Evolutionary conservation across 2,888 invertebrate species (phyloP), one percentile per base, ranked within the genome.

Genomic region (Automeris io): DNA sequence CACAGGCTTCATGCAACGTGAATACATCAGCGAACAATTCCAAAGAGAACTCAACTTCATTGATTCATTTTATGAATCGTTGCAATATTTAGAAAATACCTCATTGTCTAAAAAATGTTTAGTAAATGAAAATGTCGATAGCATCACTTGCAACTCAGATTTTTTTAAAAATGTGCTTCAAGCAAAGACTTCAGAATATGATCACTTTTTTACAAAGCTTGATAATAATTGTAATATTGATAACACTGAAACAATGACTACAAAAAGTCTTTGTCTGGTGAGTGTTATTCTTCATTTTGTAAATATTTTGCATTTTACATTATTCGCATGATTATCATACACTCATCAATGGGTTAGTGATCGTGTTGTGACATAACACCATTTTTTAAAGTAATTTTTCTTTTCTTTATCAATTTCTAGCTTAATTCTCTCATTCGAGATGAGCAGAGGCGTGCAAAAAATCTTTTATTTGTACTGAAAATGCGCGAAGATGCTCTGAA

Each of bases 191-290:
- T 59, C 67, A 1, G 75, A 76, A 35, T 80, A 78, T 39, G 60
- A 70, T 34, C 65, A 65, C 37, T 70, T 79, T 51, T 54, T 81
- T 45, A 63, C 79, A 16, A 78, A 73, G 46, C 66, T 79, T 36
- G 78, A 79, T 60, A 71, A 75, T 66, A 73, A 64, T 51, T 52
- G 63, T 39, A 64, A 60, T 59, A 58, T 63, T 51, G 73, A 74
- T 39, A 73, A 79, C 53, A 58, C 62, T 16, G 74, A 82, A 72
- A 83, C 83, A 80, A 83, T 80, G 72, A 79, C 81, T 41, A 79
- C 86, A 43, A 80, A 82, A 70, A 83, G 80, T 72, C 81, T 86
- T 75, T 83, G 80, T 76, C 69, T 83, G 79, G 85, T 86, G 51
- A 80, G 79, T 82, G 73, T 72, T 76, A 61, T 70, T 70, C 63